Evolutionary conservation across 2,113 vertebrate genomes (phyloP).

Genomic region (Agapornis roseicollis): DNA sequence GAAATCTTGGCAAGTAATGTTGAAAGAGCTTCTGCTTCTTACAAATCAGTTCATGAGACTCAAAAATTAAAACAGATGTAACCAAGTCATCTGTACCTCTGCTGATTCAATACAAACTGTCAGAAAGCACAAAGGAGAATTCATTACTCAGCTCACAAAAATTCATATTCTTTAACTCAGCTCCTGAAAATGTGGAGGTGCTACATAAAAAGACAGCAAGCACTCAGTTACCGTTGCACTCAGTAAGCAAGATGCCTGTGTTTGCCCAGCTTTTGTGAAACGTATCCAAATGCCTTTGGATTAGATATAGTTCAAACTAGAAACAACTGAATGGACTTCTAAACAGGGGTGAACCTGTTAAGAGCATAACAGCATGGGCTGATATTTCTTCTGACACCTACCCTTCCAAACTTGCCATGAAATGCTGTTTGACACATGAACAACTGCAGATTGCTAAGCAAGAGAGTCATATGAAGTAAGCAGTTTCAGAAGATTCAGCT

Average conservation of each 20-base stretch:
- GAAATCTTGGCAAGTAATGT: not conserved
- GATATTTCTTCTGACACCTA: not conserved
- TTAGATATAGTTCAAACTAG: not conserved
- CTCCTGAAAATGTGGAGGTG: not conserved
- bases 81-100: slow-evolving; percentile 32
- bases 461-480: not conserved
- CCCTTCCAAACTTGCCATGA: slow-evolving; percentile 30
- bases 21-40: slow-evolving; percentile 26
- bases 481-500: slow-evolving; percentile 15
- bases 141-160: slow-evolving; percentile 31
- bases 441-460: not conserved
- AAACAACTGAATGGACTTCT: not conserved
- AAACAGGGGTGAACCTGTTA: not conserved
- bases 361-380: not conserved
- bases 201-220: not conserved
- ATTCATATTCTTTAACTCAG: not conserved
- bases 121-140: slow-evolving; percentile 7
- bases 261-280: not conserved
- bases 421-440: slow-evolving; percentile 22
- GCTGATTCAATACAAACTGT: slow-evolving; percentile 1
- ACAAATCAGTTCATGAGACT: slow-evolving; percentile 10
- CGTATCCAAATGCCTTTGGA: not conserved
- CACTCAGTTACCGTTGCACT: not conserved
- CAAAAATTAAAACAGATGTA: slow-evolving; percentile 5
- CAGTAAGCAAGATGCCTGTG: not conserved